Base-by-base conservation (phyloP, 2,113 vertebrate species). In the Prunella himalayana region DNA sequence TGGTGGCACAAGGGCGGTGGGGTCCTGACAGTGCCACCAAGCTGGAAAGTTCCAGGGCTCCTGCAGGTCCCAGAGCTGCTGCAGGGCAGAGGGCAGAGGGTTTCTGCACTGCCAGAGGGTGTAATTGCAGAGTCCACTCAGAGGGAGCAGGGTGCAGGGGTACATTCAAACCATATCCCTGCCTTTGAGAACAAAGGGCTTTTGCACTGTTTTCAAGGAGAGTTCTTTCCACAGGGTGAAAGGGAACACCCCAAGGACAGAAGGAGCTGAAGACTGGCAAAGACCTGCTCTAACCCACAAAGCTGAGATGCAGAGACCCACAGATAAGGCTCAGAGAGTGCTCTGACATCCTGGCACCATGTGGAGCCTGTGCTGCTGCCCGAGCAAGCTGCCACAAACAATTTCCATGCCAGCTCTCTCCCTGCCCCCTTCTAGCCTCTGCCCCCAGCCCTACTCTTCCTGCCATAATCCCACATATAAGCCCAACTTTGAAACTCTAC, bases 91-190 rank as follows among this genome's bases (percentile, higher is more conserved):
- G 24, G 22, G 4, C 28, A 56, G 45, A 18, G 30, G 30, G 6
- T 57, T 82, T 90, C 78, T 80, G 78, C 33, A 15, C 19, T 77
- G 23, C 7, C 25, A 49, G n/a, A 57, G 24, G 5, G 2, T 85
- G 28, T 57, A 18, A 77, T 12, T 5, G 5, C 1, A 0, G 7
- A 13, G 23, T 16, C 11, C 37, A 61, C n/a, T 87, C 39, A 19
- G 37, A 35, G 21, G 45, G 25, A 70, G 8, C 1, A 0, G 44
- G 11, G 11, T 23, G 24, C 10, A 6, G 25, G 41, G 35, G 6
- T 13, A 15, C n/a, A 9, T 37, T 60, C n/a, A 68, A 45, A 30
- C 1, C 6, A 9, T 5, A n/a, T 39, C 3, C 0, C 22, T 61
- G 0, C 4, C 35, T 60, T 11, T 13, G 24, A 64, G 37, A 65